Conservation (phyloP, 2,113 vertebrate genomes). For the Pithys albifrons region DNA sequence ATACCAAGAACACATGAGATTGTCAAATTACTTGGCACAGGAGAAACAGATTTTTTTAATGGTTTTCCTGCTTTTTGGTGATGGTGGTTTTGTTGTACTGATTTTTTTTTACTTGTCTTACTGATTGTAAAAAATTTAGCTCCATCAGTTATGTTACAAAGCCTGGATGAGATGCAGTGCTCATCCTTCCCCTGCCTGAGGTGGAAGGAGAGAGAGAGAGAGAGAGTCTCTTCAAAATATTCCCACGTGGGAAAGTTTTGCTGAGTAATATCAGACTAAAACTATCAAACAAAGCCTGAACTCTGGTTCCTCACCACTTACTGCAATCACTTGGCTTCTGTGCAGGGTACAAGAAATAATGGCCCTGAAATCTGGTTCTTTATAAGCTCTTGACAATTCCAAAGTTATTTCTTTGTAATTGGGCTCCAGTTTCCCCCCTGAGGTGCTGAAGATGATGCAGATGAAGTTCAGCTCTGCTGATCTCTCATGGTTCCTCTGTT, state of each 20-base stretch:
- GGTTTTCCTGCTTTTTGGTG: not conserved
- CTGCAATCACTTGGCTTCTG: not conserved
- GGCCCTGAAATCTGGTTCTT: not conserved
- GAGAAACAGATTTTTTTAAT: not conserved
- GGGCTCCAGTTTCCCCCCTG: not conserved
- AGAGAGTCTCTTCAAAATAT: not conserved
- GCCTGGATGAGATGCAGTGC: not conserved
- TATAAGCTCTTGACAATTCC: not conserved
- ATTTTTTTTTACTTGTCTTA: not conserved
- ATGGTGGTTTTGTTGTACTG: not conserved
- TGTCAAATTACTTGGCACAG: not conserved
- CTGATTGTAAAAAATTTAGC: not conserved
- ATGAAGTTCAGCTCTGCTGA: not conserved
- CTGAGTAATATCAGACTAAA: not conserved
- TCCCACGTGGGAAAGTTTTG: not conserved
- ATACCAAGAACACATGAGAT: not conserved
- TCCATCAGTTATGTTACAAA: not conserved
- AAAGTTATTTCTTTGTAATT: not conserved
- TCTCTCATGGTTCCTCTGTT: not conserved
- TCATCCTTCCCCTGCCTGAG: not conserved
- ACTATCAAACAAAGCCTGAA: not conserved
- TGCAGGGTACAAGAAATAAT: not conserved
- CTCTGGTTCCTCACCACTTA: not conserved
- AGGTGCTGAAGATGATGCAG: not conserved
- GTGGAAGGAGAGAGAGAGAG: not conserved